Evolutionary conservation across 2,797 vertebrate species (phyloP), one percentile per base, ranked within the genome.

Genomic region (Zenarchopterus dispar): DNA sequence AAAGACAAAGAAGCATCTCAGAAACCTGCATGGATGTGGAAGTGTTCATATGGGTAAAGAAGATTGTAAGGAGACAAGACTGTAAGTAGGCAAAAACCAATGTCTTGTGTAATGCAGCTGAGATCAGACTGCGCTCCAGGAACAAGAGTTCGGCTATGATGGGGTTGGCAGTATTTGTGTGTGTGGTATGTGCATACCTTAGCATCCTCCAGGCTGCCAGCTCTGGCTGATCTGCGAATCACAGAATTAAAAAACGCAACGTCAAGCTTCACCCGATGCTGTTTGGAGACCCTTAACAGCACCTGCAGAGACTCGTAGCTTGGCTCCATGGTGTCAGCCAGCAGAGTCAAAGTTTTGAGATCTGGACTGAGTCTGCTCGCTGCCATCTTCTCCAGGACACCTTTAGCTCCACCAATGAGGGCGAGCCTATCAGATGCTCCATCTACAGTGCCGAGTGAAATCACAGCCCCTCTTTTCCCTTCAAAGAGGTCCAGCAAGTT

Each of bases 181-280:
- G 50, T 67, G 8, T 24, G 17, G n/a, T n/a, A n/a, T 15, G 7
- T 4, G 1, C 3, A 39, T 64, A 99, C 98, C 96, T 96, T 95
- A 2, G 95, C 95, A 6, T 89, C 94, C n/a, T 95, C 89, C 56
- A 95, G 78, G 68, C 95, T 91, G 17, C 93, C 91, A 8, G 56
- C 70, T 88, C 89, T 96, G 54, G 95, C 95, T 19, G 89, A 89
- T 75, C 92, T 95, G 69, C 92, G 94, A 62, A 99, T 91, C 80
- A 93, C 88, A 0, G 93, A 92, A 69, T 99, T 99, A 67, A 97
- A 98, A 80, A 99, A 99, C 0, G 91, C 89, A 1, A 93, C 65
- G 1, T 99, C 96, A 0, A 94, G 92, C 81, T 94, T 93, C 53
- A 98, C 75, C 1, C 77, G 69, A 61, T 93, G 72, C 9, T 81